Percentiles rank a stretch among this genome's conserved stretches.
These are phyloP conservation scores for Callosobruchus maculatus DNA, from an alignment of 2,888 invertebrate species.

Conservation along the genomic window DNA sequence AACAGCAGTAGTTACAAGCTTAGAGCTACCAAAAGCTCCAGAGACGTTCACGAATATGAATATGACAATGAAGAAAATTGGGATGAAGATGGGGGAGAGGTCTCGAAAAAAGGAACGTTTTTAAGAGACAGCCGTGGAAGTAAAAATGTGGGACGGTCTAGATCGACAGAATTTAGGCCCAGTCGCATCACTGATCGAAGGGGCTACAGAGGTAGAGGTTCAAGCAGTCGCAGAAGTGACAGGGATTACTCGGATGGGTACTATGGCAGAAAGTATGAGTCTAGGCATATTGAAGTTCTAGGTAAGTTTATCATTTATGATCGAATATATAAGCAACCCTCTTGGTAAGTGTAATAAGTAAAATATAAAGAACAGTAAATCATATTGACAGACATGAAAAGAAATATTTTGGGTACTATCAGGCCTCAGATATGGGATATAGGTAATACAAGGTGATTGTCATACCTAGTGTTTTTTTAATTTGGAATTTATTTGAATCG, in stretches of 20 bases:
- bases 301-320: not conserved
- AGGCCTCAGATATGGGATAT: too few relatives aligned
- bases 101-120: slow-evolving; percentile 22
- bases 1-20: slow-evolving; percentile 60
- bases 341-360: too few relatives aligned
- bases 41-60: slow-evolving; percentile 47
- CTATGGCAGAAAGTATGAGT: slow-evolving; percentile 48
- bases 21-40: slow-evolving; percentile 57
- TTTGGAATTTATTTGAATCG: too few relatives aligned
- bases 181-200: slow-evolving; percentile 27
- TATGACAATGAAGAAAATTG: slow-evolving; percentile 52
- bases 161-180: slow-evolving; percentile 39
- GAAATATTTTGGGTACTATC: too few relatives aligned
- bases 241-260: slow-evolving; percentile 53
- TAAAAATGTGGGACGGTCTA: slow-evolving; percentile 28
- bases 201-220: slow-evolving; percentile 34
- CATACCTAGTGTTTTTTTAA: too few relatives aligned
- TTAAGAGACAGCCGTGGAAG: slow-evolving; percentile 23
- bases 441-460: too few relatives aligned
- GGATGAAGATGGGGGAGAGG: slow-evolving; percentile 43
- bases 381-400: too few relatives aligned
- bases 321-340: too few relatives aligned
- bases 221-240: slow-evolving; percentile 40
- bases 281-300: slow-evolving; percentile 32
- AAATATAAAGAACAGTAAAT: too few relatives aligned